Conservation (phyloP, 2,797 vertebrate genomes). For the Propithecus perrieri region DNA sequence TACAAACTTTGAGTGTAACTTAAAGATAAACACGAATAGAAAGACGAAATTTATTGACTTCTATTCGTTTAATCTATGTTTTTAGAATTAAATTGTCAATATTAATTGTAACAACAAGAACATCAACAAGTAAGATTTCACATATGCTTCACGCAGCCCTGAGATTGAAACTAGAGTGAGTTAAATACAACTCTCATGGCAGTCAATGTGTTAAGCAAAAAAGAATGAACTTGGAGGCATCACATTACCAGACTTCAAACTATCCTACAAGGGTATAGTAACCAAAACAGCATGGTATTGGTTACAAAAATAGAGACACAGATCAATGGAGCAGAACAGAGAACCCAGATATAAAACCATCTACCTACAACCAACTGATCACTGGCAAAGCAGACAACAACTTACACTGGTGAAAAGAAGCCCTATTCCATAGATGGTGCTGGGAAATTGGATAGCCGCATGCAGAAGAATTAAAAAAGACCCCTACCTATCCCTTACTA, state of each 20-base stretch:
- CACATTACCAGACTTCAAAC: background rate
- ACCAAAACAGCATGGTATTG: background rate
- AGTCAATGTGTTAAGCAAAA: background rate
- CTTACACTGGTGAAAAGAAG: background rate
- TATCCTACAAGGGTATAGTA: background rate
- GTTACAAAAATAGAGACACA: background rate
- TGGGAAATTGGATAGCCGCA: background rate
- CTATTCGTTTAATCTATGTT: no score
- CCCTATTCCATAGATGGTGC: background rate
- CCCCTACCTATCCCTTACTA: no score
- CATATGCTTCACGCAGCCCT: no score
- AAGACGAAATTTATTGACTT: no score
- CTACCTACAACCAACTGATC: background rate
- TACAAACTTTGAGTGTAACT: no score
- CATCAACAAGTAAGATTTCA: no score
- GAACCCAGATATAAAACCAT: background rate
- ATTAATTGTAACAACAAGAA: no score
- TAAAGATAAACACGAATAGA: no score
- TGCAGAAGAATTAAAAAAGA: background rate
- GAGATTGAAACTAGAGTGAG: no score
- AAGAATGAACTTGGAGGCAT: background rate
- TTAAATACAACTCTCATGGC: no score
- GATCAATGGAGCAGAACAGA: background rate
- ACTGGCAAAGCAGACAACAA: background rate
- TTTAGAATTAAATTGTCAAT: no score